Conservation (phyloP, 2,888 invertebrate species). For the Omphaloscelis lunosa region DNA sequence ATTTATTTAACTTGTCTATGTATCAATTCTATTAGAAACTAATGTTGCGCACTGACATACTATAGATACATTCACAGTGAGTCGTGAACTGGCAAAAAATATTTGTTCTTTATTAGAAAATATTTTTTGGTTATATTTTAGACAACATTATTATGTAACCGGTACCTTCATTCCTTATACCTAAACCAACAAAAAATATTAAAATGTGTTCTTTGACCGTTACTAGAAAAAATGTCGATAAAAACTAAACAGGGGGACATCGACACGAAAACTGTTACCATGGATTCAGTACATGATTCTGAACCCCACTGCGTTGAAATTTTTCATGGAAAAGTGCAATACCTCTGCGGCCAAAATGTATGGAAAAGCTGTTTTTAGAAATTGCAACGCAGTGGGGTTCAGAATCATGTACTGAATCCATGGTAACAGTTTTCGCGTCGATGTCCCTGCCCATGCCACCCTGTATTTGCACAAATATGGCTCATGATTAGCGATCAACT, state of each 20-base stretch:
- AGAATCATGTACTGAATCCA: too few species aligned
- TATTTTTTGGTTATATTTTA: too few species aligned
- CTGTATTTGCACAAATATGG: neutral
- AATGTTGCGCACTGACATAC: neutral
- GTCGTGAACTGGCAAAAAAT: neutral
- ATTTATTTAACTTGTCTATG: neutral
- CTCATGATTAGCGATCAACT: neutral
- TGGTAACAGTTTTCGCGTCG: too few species aligned
- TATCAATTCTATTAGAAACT: neutral
- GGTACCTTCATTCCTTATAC: neutral
- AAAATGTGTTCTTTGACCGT: neutral
- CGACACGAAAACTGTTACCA: too few species aligned
- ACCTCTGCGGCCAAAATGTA: too few species aligned
- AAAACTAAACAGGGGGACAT: too few species aligned
- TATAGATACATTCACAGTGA: neutral
- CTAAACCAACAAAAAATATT: neutral
- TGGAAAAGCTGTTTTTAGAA: too few species aligned
- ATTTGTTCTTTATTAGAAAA: neutral
- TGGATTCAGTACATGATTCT: too few species aligned
- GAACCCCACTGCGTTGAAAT: too few species aligned
- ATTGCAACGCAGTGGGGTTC: too few species aligned
- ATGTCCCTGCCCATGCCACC: too few species aligned
- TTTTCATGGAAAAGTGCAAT: too few species aligned
- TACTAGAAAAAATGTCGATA: neutral
- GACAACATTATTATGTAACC: neutral